Evolutionary conservation across 2,113 vertebrate genomes (phyloP), one percentile per base, ranked within the genome.

Genomic region (Mirounga angustirostris): DNA sequence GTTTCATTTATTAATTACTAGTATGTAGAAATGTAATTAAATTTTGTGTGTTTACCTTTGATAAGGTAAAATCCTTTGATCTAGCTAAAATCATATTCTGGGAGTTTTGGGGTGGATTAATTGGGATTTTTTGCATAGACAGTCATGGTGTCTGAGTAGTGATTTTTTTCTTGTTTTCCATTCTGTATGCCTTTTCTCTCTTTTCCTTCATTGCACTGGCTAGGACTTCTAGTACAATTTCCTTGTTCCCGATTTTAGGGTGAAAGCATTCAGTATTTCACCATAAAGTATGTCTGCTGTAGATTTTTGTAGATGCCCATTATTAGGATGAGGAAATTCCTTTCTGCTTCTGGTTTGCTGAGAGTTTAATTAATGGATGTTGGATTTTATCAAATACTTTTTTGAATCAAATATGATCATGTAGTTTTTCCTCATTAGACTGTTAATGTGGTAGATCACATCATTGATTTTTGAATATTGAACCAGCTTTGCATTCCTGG

Each of bases 331-430:
- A 83, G 54, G 18, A 46, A 61, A 43, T 83, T 91, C 10, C 15
- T 92, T 83, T 87, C 74, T 74, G 4, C 59, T 76, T 88, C 54
- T 92, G 26, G n/a, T 96, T 88, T 73, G 30, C n/a, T 56, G 24
- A 40, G 43, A 63, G 5, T 61, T 83, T 76, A 82, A 12, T 89
- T 85, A 74, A 16, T 81, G 56, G n/a, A 19, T 73, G 40, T 86
- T 81, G 58, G 58, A 36, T 81, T 86, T 93, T 93, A 40, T 52
- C 43, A 82, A 36, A 43, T 61, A 21, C 5, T 78, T 65, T 93
- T 81, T 84, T 92, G 54, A 84, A 28, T 84, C 56, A 67, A 0
- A 0, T 54, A 40, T 13, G 40, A 65, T 73, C 21, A 7, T 90
- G 16, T 76, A 18, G 1, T 22, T 78, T 87, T 67, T 89, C 56